A percentile compares a stretch with the other conserved stretches of the same genome.
Conservation (phyloP, 2,797 vertebrate species). For the Simalia tracyae region DNA sequence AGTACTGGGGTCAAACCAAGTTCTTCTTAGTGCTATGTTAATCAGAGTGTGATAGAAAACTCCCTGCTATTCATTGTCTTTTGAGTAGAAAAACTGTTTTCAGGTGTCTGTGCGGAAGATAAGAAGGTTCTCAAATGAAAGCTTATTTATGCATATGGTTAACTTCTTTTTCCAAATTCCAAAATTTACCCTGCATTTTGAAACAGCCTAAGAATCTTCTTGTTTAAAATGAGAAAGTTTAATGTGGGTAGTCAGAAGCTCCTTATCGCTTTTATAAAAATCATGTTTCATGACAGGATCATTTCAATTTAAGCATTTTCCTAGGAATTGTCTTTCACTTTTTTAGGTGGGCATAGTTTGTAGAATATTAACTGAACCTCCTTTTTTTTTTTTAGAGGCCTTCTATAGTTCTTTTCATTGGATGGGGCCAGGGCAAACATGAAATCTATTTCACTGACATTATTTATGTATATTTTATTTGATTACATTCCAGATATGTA, state of each 20-base stretch:
- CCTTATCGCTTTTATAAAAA: not conserved
- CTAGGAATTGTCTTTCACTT: not conserved
- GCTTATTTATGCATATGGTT: not conserved
- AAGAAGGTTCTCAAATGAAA: not conserved
- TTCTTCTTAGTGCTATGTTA: not conserved
- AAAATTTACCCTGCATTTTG: not conserved
- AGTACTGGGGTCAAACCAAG: not conserved
- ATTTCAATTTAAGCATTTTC: not conserved
- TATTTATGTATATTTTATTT: not conserved
- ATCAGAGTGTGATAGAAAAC: not conserved
- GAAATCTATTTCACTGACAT: not conserved
- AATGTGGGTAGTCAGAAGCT: not conserved
- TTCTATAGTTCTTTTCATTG: not conserved
- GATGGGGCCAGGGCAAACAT: not conserved
- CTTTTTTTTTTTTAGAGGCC: not conserved
- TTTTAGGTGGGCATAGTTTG: not conserved
- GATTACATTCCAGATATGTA: not conserved
- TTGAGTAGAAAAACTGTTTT: not conserved
- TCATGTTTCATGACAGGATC: not conserved
- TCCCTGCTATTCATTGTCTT: not conserved
- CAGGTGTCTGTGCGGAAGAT: not conserved
- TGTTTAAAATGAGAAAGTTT: not conserved
- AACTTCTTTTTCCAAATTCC: not conserved
- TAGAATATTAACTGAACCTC: not conserved
- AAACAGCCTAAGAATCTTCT: not conserved